Base-by-base conservation (phyloP, 2,797 vertebrate species). In the Phaenicophaeus curvirostris region DNA sequence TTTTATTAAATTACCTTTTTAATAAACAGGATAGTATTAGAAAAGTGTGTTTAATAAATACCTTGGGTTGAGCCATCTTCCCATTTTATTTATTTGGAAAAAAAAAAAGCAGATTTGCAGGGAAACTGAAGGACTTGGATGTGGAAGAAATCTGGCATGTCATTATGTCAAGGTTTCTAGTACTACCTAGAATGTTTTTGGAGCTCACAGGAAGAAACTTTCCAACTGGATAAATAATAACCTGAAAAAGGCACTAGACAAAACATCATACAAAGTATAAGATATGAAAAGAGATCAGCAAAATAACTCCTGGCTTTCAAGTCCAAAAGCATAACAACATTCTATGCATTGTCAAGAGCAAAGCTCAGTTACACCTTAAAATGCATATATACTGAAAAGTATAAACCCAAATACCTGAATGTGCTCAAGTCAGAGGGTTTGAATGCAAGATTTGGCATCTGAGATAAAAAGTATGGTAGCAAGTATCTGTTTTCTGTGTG, bases 171-270 rank as follows among this genome's bases (percentile, higher is more conserved):
- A 87, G 82, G 53, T 87, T 89, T 94, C 89, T 89, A 71, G 85
- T 80, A 71, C 67, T 94, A 92, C 76, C 89, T 92, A 74, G 73
- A 94, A 95, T 85, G 66, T 78, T 89, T 94, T 75, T 81, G 61
- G 82, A 84, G 87, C 91, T 96, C 69, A 90, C 80, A 94, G 91
- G 89, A 91, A 96, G 73, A 94, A 94, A 96, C 73, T 86, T 94
- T 95, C 87, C 82, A 72, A 58, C 50, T 66, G 69, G 66, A 91
- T 95, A 94, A 96, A 91, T 94, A 95, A 80, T 77, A 95, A 94
- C 91, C 76, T 94, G 28, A 1, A 75, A 94, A 92, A 96, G 35
- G 82, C 85, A 85, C 50, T 69, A 94, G 46, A 18, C 77, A 95
- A 87, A 91, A 7, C 21, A 50, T 82, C 84, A 90, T 9, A 13